These are phyloP conservation scores for Spermophilus dauricus DNA, from an alignment of 2,113 vertebrate genomes.

Conservation along the genomic window DNA sequence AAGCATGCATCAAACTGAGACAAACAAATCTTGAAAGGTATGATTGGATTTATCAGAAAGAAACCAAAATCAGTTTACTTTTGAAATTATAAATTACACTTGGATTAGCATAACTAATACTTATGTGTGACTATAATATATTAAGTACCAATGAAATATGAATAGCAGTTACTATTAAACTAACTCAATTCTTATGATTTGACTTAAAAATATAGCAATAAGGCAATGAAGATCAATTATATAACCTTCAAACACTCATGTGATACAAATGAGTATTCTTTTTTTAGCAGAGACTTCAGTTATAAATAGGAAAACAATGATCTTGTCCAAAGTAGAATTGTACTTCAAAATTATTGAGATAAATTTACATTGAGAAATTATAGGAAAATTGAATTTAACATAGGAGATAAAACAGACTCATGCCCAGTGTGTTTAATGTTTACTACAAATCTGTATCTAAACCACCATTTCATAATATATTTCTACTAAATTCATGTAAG, in stretches of 20 bases:
- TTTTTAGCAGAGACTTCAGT: constrained; percentile 25
- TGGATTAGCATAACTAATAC: constrained; percentile 26
- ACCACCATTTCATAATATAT: background rate
- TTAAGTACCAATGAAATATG: background rate
- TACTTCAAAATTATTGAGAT: background rate
- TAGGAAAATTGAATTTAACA: constrained; percentile 34
- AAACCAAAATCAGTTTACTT: constrained; percentile 53
- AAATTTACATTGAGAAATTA: constrained; percentile 10
- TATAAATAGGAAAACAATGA: constrained; percentile 15
- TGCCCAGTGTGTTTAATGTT: background rate
- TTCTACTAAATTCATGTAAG: constrained; percentile 46
- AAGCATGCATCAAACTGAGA: constrained; percentile 16
- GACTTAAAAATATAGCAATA: constrained; percentile 19
- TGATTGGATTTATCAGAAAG: constrained; percentile 27
- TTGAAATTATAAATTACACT: constrained; percentile 49
- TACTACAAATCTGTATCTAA: background rate
- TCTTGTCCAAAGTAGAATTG: background rate
- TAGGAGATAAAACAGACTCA: background rate
- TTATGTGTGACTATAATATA: background rate
- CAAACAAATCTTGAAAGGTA: constrained; percentile 57
- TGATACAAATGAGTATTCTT: background rate
- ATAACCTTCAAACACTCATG: background rate
- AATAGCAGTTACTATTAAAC: background rate
- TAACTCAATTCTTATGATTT: background rate
- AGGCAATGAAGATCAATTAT: constrained; percentile 11